Evolutionary conservation across 1,140 invertebrate genomes (phyloP).

Genomic region (Ceratosolen fusciceps): DNA sequence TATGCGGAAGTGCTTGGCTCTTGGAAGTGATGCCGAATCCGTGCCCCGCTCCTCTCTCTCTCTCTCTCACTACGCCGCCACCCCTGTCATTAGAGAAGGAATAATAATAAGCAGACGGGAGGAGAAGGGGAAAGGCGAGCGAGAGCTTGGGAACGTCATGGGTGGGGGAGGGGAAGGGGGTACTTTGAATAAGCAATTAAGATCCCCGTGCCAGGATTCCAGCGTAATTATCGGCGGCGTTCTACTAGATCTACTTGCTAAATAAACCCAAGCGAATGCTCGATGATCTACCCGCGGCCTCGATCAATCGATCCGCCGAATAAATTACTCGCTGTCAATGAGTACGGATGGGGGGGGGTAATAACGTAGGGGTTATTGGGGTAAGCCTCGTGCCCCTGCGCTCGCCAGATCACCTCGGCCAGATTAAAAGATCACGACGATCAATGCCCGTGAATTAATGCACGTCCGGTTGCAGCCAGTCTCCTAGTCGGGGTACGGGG

Average conservation of each 20-base stretch:
- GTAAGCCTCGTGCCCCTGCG: not conserved
- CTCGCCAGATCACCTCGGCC: not conserved
- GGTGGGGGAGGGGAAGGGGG: not conserved
- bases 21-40: no score
- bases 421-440: not conserved
- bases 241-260: no score
- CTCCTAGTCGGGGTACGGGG: no score
- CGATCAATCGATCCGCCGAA: not conserved
- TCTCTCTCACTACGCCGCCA: not conserved
- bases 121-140: not conserved
- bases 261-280: no score
- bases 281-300: no score
- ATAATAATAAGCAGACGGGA: not conserved
- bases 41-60: no score
- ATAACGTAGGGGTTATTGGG: no score
- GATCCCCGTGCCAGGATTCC: no score
- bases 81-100: not conserved
- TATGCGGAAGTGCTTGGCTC: not conserved
- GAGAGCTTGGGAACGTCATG: not conserved
- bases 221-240: no score
- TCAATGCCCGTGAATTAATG: conserved; percentile 20
- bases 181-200: not conserved
- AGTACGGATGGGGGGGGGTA: no score
- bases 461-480: not conserved
- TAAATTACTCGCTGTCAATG: not conserved